Conservation (phyloP, 2,113 vertebrate species). For the Megalops atlanticus region DNA sequence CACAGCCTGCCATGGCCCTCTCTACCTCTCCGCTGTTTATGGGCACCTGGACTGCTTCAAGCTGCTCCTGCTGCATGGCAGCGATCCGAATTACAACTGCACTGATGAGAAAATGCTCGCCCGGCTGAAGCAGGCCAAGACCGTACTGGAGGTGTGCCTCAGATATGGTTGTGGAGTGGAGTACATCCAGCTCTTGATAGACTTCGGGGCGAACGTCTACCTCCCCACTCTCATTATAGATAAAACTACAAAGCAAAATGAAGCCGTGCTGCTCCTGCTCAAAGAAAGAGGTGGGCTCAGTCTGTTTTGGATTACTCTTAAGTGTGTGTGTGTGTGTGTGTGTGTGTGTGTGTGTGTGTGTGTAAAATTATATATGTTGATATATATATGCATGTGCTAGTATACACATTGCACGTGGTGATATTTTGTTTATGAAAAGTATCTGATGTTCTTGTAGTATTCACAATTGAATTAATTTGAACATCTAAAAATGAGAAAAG, state of each 20-base stretch:
- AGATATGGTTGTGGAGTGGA: conserved; percentile 71
- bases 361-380: neutral
- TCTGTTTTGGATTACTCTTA: neutral
- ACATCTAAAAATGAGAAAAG: too few relatives aligned
- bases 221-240: conserved; percentile 72
- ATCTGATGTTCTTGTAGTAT: too few relatives aligned
- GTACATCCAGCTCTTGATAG: conserved; percentile 84
- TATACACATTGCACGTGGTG: too few relatives aligned
- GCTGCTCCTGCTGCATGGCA: conserved; percentile 81
- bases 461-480: too few relatives aligned
- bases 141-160: conserved; percentile 76
- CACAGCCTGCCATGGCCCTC: conserved; percentile 81
- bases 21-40: conserved; percentile 87
- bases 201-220: conserved; percentile 92
- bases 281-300: conserved; percentile 79
- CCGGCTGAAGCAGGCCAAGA: conserved; percentile 70
- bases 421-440: too few relatives aligned
- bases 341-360: neutral
- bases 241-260: conserved; percentile 63
- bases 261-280: conserved; percentile 80
- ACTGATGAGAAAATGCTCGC: conserved; percentile 57
- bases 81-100: conserved; percentile 77
- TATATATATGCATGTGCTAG: neutral
- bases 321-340: neutral
- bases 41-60: conserved; percentile 89